Evolutionary conservation across 1,140 invertebrate species (phyloP).

Genomic region (Trissolcus basalis): DNA sequence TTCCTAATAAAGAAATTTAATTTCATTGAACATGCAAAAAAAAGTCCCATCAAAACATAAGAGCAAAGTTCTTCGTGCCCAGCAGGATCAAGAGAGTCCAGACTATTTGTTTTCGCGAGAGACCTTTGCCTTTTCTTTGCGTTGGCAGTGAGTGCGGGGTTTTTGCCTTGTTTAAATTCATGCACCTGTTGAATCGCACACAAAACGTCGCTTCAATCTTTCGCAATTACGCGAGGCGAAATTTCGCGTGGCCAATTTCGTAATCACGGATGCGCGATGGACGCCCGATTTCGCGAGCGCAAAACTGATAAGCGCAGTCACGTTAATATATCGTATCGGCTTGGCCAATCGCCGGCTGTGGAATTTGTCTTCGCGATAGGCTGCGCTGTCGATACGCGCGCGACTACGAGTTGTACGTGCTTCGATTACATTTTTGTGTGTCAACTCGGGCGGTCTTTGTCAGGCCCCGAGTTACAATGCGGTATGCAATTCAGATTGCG

Average conservation of each 20-base stretch:
- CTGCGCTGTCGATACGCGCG: constrained; percentile 22
- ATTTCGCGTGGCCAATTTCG: neutral
- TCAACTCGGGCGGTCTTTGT: constrained; percentile 40
- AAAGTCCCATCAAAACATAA: too few species aligned
- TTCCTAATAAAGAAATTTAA: too few species aligned
- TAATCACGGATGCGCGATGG: constrained; percentile 12
- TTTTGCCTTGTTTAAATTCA: constrained; percentile 43
- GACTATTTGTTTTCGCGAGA: too few species aligned
- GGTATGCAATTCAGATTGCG: constrained; percentile 35
- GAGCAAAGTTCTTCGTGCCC: too few species aligned
- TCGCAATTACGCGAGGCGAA: constrained; percentile 5
- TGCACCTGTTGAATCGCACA: constrained; percentile 43
- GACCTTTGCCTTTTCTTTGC: too few species aligned
- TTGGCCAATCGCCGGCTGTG: constrained; percentile 33
- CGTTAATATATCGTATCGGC: constrained; percentile 42
- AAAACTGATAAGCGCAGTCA: constrained; percentile 41
- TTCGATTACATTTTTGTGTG: constrained; percentile 48
- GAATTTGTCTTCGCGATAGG: constrained; percentile 54
- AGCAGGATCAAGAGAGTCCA: too few species aligned
- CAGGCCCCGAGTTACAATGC: constrained; percentile 21
- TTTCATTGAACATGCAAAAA: too few species aligned
- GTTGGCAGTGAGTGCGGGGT: neutral
- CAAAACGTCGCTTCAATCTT: constrained; percentile 21
- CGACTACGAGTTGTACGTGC: constrained; percentile 35
- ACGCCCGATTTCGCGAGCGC: constrained; percentile 14